A percentile compares a stretch with the other conserved stretches of the same genome.
Evolutionary conservation across 2,797 vertebrate genomes (phyloP).

Genomic region (Amniataba percoides): DNA sequence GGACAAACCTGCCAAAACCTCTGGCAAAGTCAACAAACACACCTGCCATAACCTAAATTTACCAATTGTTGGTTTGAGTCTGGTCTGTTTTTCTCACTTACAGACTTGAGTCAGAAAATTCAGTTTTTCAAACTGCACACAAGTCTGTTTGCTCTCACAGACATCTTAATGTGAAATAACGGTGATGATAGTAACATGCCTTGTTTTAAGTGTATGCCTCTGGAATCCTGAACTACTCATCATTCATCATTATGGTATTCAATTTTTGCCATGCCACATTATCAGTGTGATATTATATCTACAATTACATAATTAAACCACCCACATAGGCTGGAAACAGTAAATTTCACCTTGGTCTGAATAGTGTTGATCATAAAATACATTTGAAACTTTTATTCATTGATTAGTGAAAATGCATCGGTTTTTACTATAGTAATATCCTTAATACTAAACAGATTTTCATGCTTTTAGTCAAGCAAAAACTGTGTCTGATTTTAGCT

Average conservation of each 20-base stretch:
- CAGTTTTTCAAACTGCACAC: neutral
- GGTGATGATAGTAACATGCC: neutral
- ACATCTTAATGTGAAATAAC: neutral
- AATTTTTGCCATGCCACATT: neutral
- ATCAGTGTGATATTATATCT: neutral
- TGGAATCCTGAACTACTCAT: neutral
- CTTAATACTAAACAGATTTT: neutral
- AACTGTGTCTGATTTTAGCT: neutral
- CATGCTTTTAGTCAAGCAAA: neutral
- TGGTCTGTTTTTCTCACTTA: conserved; percentile 25
- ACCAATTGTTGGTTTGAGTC: neutral
- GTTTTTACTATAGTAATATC: too few species aligned
- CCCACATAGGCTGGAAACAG: too few species aligned
- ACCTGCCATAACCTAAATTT: conserved; percentile 7
- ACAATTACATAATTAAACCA: neutral
- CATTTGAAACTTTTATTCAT: too few species aligned
- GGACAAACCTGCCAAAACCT: conserved; percentile 34
- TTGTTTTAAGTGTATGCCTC: neutral
- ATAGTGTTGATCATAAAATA: neutral
- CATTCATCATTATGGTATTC: neutral
- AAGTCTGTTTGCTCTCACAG: neutral
- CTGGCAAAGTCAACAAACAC: conserved; percentile 31
- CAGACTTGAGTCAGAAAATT: neutral
- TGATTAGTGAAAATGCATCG: too few species aligned
- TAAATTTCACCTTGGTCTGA: neutral